Evolutionary conservation across 2,797 vertebrate genomes (phyloP), one percentile per base, ranked within the genome.

Genomic region (Ptychadena robeensis): DNA sequence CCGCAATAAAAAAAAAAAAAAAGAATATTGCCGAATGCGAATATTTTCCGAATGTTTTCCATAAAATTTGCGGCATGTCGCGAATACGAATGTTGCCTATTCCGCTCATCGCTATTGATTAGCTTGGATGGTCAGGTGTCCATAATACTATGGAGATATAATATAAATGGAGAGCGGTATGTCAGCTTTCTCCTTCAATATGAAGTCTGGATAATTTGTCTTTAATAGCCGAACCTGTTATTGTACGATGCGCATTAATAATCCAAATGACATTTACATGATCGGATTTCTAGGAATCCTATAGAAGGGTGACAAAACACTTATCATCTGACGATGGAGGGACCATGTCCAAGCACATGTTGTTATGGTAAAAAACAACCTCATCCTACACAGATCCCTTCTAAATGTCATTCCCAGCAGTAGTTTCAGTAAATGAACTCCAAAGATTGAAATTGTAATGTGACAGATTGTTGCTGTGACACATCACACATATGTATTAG

Each of bases 401-500:
- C 57, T 66, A 44, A 66, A 81, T 61, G 80, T 77, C 30, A 61
- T 64, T 34, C 31, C 48, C 28, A 15, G 44, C 30, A 37, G 34
- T 32, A 34, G 18, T 18, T 53, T 53, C 44, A 53, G 6, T 18
- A n/a, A 48, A 48, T 48, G 44, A 48, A 48, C 44, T 48, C 44
- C 44, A 22, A 22, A 53, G 48, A 38, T 34, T 28, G 25, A 25
- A 44, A 66, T 27, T 61, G 28, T 64, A 5, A 76, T 44, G 57
- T 82, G 81, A 78, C 67, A 71, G 70, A 65, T 78, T 82, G 81
- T 57, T 37, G 74, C 81, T 34, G 48, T 32, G 34, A 28, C 66
- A 82, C 80, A 82, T 63, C 80, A 40, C 81, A 64, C 73, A 64
- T 76, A 44, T 32, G 11, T 68, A 74, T 81, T 81, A 82, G 34